Percentiles rank a stretch among this genome's conserved stretches.
Conservation (phyloP, 2,888 invertebrate species). For the Cetonia aurata region DNA sequence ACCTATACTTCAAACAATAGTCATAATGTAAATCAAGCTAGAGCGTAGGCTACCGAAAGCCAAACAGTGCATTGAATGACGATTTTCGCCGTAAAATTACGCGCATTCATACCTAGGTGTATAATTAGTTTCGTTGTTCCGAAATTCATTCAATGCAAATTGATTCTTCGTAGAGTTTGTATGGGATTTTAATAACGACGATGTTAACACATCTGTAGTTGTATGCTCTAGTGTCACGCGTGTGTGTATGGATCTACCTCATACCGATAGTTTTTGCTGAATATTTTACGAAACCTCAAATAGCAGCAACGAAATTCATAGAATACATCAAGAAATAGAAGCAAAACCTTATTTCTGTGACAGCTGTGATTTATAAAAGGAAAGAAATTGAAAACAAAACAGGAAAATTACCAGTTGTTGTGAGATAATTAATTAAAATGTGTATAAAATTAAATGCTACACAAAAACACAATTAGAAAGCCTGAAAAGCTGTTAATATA, state of each 20-base stretch:
- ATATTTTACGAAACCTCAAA: constrained; percentile 26
- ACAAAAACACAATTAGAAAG: too few species aligned
- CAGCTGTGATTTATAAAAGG: not conserved
- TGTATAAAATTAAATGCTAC: too few species aligned
- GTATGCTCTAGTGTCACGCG: not conserved
- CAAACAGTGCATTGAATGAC: constrained; percentile 26
- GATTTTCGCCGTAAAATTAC: constrained; percentile 20
- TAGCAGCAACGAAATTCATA: constrained; percentile 20
- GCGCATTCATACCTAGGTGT: constrained; percentile 3
- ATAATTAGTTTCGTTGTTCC: constrained; percentile 34
- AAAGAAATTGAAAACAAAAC: too few species aligned
- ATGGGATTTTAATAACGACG: constrained; percentile 25
- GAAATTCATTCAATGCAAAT: constrained; percentile 39
- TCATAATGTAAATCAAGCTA: constrained; percentile 15
- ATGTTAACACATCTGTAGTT: constrained; percentile 37
- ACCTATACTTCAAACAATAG: constrained; percentile 6
- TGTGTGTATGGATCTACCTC: constrained; percentile 16
- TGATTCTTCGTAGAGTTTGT: constrained; percentile 27
- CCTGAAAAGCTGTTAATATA: too few species aligned
- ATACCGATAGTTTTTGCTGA: constrained; percentile 28
- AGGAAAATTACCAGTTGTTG: too few species aligned
- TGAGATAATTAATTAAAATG: too few species aligned
- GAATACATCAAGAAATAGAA: constrained; percentile 6
- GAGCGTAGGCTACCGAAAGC: constrained; percentile 37
- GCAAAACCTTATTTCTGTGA: constrained; percentile 12